Conservation (phyloP, 92 coral and sea anemone species). For the Epizoanthus ramosus region DNA sequence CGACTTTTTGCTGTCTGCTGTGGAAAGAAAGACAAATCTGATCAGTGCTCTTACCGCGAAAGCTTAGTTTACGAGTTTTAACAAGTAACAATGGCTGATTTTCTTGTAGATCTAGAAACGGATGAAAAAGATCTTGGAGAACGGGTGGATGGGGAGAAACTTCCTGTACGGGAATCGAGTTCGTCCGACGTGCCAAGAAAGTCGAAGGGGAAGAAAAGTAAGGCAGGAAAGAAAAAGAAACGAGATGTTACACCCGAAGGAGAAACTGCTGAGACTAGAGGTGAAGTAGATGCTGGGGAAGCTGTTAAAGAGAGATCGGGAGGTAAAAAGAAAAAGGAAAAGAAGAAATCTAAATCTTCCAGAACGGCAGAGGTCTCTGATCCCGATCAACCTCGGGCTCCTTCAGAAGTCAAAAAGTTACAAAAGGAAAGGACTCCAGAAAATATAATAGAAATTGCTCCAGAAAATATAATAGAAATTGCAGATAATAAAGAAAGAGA, state of each 20-base stretch:
- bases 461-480: conserved; percentile 23
- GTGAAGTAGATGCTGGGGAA: background rate
- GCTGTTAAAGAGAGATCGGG: conserved; percentile 6
- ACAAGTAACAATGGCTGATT: background rate
- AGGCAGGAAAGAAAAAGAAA: background rate
- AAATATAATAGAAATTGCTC: conserved; percentile 21
- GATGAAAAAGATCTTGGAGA: background rate
- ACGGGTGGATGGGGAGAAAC: background rate
- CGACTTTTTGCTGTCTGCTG: background rate
- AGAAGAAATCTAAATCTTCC: background rate
- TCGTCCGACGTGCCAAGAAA: background rate
- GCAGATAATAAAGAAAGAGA: conserved; percentile 14
- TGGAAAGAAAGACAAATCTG: background rate
- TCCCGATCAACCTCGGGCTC: background rate
- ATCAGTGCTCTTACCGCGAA: background rate
- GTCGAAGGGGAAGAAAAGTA: conserved; percentile 2
- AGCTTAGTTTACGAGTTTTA: background rate
- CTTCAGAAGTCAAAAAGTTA: conserved; percentile 14
- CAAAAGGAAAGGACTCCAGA: conserved; percentile 3
- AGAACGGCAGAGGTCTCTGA: background rate
- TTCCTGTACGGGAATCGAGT: background rate
- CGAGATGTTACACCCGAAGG: background rate
- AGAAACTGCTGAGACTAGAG: background rate
- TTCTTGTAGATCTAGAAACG: background rate
- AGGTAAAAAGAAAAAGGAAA: conserved; percentile 21